Evolutionary conservation across 2,113 vertebrate genomes (phyloP).

Genomic region (Centrocercus urophasianus): DNA sequence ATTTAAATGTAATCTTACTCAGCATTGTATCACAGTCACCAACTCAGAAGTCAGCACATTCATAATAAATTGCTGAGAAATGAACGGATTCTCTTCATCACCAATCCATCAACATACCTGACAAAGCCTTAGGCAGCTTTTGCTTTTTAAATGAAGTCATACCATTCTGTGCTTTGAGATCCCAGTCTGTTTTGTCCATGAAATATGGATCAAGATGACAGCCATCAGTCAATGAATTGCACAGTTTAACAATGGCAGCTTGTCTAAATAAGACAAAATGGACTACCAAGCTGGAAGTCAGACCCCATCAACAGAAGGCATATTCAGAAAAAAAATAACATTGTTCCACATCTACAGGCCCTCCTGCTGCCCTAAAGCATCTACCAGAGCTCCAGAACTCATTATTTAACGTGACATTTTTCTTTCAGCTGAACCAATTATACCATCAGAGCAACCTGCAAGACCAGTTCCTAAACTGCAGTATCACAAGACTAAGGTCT

Average conservation of each 20-base stretch:
- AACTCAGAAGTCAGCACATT: not conserved
- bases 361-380: not conserved
- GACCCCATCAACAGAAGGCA: not conserved
- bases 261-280: not conserved
- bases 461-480: conserved; percentile 71
- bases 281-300: not conserved
- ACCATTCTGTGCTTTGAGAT: not conserved
- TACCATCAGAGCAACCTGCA: conserved; percentile 62
- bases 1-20: not conserved
- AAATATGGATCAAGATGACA: not conserved
- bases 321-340: not conserved
- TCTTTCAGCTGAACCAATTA: conserved; percentile 73
- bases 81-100: not conserved
- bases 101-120: not conserved
- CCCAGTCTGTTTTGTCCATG: not conserved
- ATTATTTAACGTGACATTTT: not conserved
- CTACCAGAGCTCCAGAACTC: not conserved
- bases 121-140: not conserved
- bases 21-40: not conserved
- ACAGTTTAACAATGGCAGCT: not conserved
- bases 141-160: not conserved
- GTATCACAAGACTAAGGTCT: conserved; percentile 75
- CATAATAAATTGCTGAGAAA: not conserved
- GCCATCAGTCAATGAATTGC: not conserved
- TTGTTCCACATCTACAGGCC: not conserved